These are phyloP conservation scores for Montipora efflorescens DNA, from an alignment of 64 coral and sea anemone species.

Conservation along the genomic window DNA sequence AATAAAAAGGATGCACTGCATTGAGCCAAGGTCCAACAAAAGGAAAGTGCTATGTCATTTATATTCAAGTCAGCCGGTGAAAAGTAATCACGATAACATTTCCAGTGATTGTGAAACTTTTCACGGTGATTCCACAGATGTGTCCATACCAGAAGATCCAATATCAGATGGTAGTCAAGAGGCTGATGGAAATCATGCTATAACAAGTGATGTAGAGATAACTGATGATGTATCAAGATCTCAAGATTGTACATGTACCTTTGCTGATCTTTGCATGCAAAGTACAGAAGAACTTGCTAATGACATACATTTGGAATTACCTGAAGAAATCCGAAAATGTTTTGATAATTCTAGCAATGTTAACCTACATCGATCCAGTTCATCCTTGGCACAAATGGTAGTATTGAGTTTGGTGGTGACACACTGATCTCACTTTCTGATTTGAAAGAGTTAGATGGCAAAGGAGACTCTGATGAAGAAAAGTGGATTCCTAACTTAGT, in stretches of 20 bases:
- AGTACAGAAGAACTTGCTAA: background rate
- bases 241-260: background rate
- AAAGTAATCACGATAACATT: background rate
- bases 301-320: background rate
- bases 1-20: constrained; percentile 27
- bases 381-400: background rate
- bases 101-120: background rate
- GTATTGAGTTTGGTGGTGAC: background rate
- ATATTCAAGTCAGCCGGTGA: constrained; percentile 20
- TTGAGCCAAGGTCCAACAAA: background rate
- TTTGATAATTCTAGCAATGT: background rate
- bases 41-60: background rate
- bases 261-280: background rate
- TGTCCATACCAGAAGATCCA: background rate
- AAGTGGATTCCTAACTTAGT: background rate
- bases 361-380: background rate
- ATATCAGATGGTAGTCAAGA: background rate
- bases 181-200: background rate
- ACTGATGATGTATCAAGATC: too few relatives aligned
- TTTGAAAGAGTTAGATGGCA: background rate
- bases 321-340: background rate
- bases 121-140: background rate
- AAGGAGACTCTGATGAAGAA: background rate
- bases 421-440: background rate
- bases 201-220: too few relatives aligned